Conservation (phyloP, 1,140 invertebrate genomes). For the Drosophila baimaii region DNA sequence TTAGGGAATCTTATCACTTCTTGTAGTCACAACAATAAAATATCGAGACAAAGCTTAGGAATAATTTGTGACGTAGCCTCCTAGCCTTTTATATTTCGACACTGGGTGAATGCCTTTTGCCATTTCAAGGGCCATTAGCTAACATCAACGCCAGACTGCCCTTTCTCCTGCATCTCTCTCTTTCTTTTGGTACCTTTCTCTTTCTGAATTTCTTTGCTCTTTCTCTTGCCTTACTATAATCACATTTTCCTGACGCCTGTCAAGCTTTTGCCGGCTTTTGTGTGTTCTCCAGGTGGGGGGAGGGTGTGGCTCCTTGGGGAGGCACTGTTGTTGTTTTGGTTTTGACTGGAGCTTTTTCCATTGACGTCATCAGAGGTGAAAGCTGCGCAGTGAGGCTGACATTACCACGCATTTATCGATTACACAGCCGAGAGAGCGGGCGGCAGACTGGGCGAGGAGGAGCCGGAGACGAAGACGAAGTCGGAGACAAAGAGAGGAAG, state of each 20-base stretch:
- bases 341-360: conserved; percentile 68
- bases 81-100: no score
- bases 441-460: conserved; percentile 2
- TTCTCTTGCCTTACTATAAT: conserved; percentile 70
- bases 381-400: conserved; percentile 76
- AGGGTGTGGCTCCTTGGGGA: conserved; percentile 19
- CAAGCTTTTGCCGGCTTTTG: conserved; percentile 73
- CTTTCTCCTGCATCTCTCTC: conserved; percentile 10
- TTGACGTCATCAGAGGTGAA: conserved; percentile 81
- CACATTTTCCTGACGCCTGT: conserved; percentile 57
- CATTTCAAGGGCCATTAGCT: conserved; percentile 70
- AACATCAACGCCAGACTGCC: conserved; percentile 34
- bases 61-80: not conserved
- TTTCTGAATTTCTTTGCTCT: conserved; percentile 5
- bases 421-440: conserved; percentile 20
- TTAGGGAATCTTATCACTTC: no score
- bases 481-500: not conserved
- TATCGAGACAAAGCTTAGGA: not conserved
- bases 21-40: no score
- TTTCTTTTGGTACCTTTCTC: not conserved
- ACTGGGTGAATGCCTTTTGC: conserved; percentile 64
- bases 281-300: conserved; percentile 6
- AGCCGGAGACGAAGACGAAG: not conserved
- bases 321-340: conserved; percentile 61
- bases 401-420: conserved; percentile 80